These are phyloP conservation scores for Emydura subglobosa DNA, from an alignment of 2,113 vertebrate species.

Conservation along the genomic window DNA sequence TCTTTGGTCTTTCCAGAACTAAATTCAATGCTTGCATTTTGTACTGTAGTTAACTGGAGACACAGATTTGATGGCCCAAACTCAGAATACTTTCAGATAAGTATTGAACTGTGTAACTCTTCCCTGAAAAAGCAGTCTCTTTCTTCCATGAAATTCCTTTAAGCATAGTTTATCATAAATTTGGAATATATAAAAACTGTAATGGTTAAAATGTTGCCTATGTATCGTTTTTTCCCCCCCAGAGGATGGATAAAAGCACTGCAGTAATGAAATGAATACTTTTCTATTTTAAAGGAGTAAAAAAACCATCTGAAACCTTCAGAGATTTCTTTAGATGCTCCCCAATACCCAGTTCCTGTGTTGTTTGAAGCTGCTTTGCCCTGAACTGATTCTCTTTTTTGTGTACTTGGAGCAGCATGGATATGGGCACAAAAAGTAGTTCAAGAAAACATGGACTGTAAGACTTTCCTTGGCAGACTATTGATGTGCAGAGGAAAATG, in stretches of 20 bases:
- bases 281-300: rapidly evolving
- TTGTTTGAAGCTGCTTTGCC: neutral
- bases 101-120: neutral
- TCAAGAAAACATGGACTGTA: neutral
- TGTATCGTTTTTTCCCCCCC: neutral
- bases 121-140: neutral
- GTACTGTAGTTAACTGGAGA: neutral
- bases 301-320: neutral
- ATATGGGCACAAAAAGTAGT: neutral
- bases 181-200: neutral
- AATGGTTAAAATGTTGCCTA: neutral
- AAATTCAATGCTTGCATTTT: neutral
- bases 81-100: neutral
- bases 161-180: neutral
- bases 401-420: neutral
- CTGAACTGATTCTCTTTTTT: neutral
- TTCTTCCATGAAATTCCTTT: constrained; percentile 15
- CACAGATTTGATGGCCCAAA: neutral
- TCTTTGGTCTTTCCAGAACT: constrained; percentile 23
- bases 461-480: too few species aligned
- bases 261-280: neutral
- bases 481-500: neutral
- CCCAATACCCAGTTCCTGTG: neutral
- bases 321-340: neutral
- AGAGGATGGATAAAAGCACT: neutral